These are phyloP conservation scores for Pteropus rufus DNA, from an alignment of 2,797 vertebrate species.

Conservation along the genomic window DNA sequence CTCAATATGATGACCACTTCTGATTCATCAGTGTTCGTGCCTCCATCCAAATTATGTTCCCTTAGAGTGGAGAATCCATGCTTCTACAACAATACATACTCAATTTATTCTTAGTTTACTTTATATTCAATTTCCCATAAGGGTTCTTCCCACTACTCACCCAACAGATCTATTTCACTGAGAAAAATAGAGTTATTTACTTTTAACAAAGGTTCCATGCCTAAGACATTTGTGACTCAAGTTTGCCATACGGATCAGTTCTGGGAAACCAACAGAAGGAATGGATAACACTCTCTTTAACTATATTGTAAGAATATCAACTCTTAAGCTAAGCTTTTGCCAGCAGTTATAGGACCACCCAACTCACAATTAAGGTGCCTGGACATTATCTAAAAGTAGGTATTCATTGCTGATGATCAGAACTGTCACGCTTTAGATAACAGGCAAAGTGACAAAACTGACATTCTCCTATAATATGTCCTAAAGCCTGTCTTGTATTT, in stretches of 20 bases:
- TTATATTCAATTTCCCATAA: background rate
- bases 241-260: background rate
- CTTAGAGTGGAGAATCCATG: background rate
- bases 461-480: background rate
- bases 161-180: background rate
- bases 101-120: background rate
- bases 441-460: background rate
- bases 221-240: background rate
- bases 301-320: background rate
- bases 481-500: background rate
- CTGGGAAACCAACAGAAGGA: background rate
- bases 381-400: background rate
- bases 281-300: background rate
- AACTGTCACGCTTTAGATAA: background rate
- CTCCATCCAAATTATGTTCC: background rate
- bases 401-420: background rate
- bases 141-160: background rate
- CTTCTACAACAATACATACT: background rate
- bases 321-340: background rate
- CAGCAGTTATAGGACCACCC: background rate
- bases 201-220: background rate
- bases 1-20: background rate
- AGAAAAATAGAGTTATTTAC: background rate
- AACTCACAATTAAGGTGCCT: background rate
- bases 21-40: background rate